phyloP scores from a whole-genome alignment of 2,797 vertebrate species.

The Centropyge bicolor region DNA sequence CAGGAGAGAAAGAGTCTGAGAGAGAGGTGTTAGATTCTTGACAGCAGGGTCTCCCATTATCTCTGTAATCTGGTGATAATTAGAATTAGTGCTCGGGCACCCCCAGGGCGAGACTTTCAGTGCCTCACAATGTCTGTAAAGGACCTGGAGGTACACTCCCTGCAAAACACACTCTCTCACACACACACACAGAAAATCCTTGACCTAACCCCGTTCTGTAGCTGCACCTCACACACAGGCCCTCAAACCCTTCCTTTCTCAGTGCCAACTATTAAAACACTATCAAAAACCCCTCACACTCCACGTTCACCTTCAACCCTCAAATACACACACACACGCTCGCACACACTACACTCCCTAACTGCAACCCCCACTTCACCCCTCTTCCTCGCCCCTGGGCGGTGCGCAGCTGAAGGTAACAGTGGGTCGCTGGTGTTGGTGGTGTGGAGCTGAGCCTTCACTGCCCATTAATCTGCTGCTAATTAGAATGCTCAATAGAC shows the following conservation, averaged over 20 bases:
- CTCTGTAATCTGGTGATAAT: constrained; percentile 88
- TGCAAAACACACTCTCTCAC: constrained; percentile 45
- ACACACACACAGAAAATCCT: constrained; percentile 55
- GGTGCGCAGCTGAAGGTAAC: constrained; percentile 82
- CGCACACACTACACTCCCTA: constrained; percentile 29
- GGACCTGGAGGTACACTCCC: constrained; percentile 71
- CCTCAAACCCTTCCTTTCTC: constrained; percentile 67
- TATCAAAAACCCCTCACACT: constrained; percentile 68
- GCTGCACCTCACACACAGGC: constrained; percentile 48
- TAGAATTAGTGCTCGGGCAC: constrained; percentile 85
- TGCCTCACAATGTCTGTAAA: constrained; percentile 80
- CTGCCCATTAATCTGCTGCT: constrained; percentile 83
- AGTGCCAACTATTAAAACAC: constrained; percentile 71
- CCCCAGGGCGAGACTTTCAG: constrained; percentile 77
- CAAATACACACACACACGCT: constrained; percentile 43
- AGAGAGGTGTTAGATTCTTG: constrained; percentile 79
- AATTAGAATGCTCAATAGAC: constrained; percentile 85
- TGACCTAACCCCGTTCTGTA: constrained; percentile 67
- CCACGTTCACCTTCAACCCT: constrained; percentile 58
- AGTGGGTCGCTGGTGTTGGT: constrained; percentile 76
- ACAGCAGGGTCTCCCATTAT: constrained; percentile 85
- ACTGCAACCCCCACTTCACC: constrained; percentile 67
- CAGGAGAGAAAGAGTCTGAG: constrained; percentile 66
- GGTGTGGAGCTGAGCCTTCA: constrained; percentile 67
- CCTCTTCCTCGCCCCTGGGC: constrained; percentile 73